A percentile compares a stretch with the other conserved stretches of the same genome.
These are phyloP conservation scores for Actenoides lindsayi DNA, from an alignment of 2,113 vertebrate genomes.

Conservation along the genomic window DNA sequence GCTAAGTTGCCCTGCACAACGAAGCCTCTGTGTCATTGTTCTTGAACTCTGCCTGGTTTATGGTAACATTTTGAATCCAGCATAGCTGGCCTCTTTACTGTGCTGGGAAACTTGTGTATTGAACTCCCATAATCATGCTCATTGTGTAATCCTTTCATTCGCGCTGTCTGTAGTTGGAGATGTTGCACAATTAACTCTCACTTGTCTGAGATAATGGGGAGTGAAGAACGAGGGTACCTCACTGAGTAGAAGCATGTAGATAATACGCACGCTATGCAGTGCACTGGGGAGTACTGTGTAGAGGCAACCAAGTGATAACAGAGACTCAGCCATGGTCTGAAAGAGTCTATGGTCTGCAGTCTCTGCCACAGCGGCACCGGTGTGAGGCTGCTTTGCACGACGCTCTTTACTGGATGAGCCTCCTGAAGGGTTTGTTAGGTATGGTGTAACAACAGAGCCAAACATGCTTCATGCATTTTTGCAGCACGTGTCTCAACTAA, in stretches of 20 bases:
- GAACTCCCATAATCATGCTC: background rate
- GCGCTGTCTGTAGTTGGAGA: background rate
- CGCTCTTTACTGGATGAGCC: background rate
- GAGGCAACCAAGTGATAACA: background rate
- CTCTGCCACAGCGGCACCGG: accelerated
- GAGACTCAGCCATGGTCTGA: accelerated
- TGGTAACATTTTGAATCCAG: background rate
- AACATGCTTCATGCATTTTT: background rate
- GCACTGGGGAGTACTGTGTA: background rate
- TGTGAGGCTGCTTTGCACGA: accelerated
- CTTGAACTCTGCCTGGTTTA: background rate
- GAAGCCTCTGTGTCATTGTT: background rate
- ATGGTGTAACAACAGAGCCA: background rate
- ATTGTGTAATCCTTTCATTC: background rate
- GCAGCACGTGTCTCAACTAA: background rate
- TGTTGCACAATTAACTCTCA: background rate
- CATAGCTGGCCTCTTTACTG: background rate
- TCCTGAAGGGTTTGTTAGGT: background rate
- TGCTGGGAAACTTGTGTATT: background rate
- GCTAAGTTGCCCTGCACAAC: background rate
- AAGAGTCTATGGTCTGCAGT: background rate
- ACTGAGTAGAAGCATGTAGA: background rate
- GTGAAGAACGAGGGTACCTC: background rate
- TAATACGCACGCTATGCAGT: accelerated
- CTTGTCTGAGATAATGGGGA: background rate